Conservation (phyloP, 2,797 vertebrate species). For the Falco rusticolus region DNA sequence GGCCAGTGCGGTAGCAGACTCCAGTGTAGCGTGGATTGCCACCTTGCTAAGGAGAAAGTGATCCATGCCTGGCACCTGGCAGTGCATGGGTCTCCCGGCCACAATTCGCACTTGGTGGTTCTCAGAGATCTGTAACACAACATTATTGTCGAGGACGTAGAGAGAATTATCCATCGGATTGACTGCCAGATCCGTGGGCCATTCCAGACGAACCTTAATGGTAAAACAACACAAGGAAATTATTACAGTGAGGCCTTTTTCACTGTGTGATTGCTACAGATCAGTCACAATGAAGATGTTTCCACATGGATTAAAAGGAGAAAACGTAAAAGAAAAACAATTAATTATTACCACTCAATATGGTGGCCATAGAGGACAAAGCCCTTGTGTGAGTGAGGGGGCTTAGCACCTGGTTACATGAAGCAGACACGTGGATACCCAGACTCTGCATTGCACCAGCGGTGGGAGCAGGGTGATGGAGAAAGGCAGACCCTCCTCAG, state of each 20-base stretch:
- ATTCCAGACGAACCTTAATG: constrained; percentile 92
- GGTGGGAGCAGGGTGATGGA: not conserved
- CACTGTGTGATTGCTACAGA: not conserved
- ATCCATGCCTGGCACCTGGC: constrained; percentile 96
- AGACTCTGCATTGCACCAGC: not conserved
- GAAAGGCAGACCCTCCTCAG: not conserved
- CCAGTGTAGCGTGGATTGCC: constrained; percentile 93
- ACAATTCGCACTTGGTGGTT: constrained; percentile 98
- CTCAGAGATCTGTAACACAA: constrained; percentile 96
- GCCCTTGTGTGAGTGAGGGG: not conserved
- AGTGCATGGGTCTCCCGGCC: constrained; percentile 96
- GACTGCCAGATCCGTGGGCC: constrained; percentile 96
- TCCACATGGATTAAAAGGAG: not conserved
- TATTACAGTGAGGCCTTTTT: not conserved
- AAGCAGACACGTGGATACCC: not conserved
- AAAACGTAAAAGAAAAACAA: not conserved
- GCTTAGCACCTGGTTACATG: not conserved
- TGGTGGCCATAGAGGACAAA: not conserved
- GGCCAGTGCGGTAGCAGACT: constrained; percentile 91
- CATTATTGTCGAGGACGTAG: constrained; percentile 96
- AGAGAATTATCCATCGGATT: constrained; percentile 98
- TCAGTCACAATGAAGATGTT: not conserved
- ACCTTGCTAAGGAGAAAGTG: constrained; percentile 96
- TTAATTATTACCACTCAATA: not conserved
- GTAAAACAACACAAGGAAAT: not conserved